phyloP scores from a whole-genome alignment of 2,888 invertebrate species.

The Melangyna quadrimaculata region DNA sequence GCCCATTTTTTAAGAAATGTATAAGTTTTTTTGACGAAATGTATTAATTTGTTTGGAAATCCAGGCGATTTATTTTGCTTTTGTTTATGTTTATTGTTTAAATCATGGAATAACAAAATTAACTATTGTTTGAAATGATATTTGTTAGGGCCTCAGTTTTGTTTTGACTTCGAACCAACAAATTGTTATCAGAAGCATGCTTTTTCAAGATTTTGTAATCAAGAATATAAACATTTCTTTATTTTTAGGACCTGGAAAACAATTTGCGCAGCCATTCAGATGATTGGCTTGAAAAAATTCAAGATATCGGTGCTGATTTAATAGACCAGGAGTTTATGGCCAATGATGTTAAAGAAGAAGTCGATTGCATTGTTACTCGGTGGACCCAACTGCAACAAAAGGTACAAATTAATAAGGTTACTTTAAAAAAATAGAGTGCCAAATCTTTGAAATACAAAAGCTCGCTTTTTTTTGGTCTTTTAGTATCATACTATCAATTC shows the following conservation, averaged over 20 bases:
- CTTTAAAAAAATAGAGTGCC: no score
- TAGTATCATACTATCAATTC: not conserved
- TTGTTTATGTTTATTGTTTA: no score
- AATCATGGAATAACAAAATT: no score
- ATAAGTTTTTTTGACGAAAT: no score
- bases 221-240: not conserved
- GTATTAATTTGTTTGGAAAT: no score
- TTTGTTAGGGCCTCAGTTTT: no score
- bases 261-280: slow-evolving; percentile 89
- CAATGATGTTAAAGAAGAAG: slow-evolving; percentile 85
- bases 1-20: no score
- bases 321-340: slow-evolving; percentile 89
- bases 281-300: slow-evolving; percentile 87
- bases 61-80: no score
- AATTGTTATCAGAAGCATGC: no score
- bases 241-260: slow-evolving; percentile 89
- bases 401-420: slow-evolving; percentile 81
- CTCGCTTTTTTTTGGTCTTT: not conserved
- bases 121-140: no score
- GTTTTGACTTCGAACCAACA: no score
- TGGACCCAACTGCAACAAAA: slow-evolving; percentile 87
- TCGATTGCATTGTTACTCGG: slow-evolving; percentile 84
- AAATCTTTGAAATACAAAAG: no score
- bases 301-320: slow-evolving; percentile 88
- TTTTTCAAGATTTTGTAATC: not conserved